Conservation (phyloP, 2,888 invertebrate species). For the Polylopha cassiicola region DNA sequence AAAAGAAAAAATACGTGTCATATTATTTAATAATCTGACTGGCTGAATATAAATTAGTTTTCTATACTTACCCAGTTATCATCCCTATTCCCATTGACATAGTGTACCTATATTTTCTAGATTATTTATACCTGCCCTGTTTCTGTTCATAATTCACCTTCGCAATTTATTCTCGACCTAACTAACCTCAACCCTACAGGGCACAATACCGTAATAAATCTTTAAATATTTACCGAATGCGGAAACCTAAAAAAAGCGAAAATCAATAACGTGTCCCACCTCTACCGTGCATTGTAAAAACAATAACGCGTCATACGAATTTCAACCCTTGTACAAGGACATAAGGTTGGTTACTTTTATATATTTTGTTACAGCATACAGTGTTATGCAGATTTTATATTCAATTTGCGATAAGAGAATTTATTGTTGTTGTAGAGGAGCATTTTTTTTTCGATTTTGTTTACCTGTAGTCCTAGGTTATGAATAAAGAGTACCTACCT, state of each 20-base stretch:
- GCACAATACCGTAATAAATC: constrained; percentile 19
- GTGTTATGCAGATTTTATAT: constrained; percentile 25
- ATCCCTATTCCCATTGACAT: no score
- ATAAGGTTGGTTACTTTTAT: not conserved
- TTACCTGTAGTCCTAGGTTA: constrained; percentile 7
- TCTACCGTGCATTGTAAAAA: constrained; percentile 19
- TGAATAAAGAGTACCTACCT: no score
- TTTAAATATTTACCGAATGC: constrained; percentile 17
- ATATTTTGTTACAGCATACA: constrained; percentile 7
- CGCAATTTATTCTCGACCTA: no score
- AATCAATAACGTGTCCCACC: constrained; percentile 16
- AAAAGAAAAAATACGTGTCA: no score
- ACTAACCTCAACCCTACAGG: no score
- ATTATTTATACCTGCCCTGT: no score
- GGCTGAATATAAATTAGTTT: no score
- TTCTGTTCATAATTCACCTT: no score
- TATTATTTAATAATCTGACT: no score
- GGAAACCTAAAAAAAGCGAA: constrained; percentile 15
- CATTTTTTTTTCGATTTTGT: constrained; percentile 12
- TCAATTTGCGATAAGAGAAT: constrained; percentile 26
- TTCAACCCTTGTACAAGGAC: not conserved
- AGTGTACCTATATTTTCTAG: no score
- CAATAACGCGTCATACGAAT: not conserved
- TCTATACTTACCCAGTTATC: no score
- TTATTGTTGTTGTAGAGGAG: constrained; percentile 20